Evolutionary conservation across 2,888 invertebrate species (phyloP).

Genomic region (Rhodophaea formosa): DNA sequence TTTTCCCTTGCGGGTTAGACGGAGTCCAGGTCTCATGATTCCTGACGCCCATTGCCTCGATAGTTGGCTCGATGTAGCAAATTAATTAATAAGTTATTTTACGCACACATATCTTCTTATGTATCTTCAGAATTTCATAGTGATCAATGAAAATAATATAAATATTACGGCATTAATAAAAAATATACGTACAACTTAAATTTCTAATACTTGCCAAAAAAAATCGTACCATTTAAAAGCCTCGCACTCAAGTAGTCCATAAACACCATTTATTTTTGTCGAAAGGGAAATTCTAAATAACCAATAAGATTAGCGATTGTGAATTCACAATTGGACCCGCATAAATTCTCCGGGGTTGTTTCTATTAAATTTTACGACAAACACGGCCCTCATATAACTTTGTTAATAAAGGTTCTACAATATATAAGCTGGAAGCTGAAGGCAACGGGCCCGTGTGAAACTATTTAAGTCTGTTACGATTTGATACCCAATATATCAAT

Average conservation of each 20-base stretch:
- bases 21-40: no score
- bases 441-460: slow-evolving; percentile 37
- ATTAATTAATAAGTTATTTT: no score
- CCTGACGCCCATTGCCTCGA: no score
- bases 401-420: slow-evolving; percentile 72
- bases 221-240: no score
- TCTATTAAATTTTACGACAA: slow-evolving; percentile 77
- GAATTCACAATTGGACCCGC: slow-evolving; percentile 51
- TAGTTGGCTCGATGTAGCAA: no score
- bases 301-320: slow-evolving; percentile 48
- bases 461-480: slow-evolving; percentile 29
- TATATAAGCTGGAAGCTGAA: slow-evolving; percentile 55
- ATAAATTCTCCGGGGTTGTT: slow-evolving; percentile 68
- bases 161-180: no score
- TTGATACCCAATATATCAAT: neutral
- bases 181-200: no score
- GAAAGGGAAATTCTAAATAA: slow-evolving; percentile 38
- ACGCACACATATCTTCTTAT: no score
- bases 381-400: slow-evolving; percentile 72
- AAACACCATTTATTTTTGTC: slow-evolving; percentile 36
- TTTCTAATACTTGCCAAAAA: no score
- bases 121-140: no score
- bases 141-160: no score
- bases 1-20: no score
- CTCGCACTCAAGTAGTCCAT: neutral